Base-by-base conservation (phyloP, 1,140 invertebrate genomes). In the Leguminivora glycinivorella region DNA sequence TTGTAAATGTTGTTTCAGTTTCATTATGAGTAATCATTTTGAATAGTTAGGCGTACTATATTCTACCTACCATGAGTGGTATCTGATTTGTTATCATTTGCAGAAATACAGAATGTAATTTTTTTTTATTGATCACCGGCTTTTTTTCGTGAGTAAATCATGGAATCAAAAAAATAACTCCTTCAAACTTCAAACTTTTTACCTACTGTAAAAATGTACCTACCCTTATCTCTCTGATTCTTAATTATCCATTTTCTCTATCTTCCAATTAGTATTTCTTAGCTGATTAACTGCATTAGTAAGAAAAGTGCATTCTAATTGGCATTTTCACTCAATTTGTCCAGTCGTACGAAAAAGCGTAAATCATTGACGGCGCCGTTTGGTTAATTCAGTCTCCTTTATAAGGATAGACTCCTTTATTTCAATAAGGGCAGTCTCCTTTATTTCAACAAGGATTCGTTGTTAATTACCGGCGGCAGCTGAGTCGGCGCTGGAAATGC, bases 361-460 rank as follows among this genome's bases (percentile, higher is more conserved):
- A 63, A 29, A n/a, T 63, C 26, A 29, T 29, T 7, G 58, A 80
- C 80, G 77, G 79, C 77, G 71, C 69, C 80, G 26, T 43, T 31
- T 31, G 74, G 81, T 87, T 85, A 88, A 89, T 85, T 82, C 81
- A 87, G 82, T 85, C 82, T 81, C 72, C 72, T 83, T 86, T 72
- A 88, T 88, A 86, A 85, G 72, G 86, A 72, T 78, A 81, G 80
- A 75, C 75, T n/a, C n/a, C n/a, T 83, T 86, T 72, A 81, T 83
- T 82, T 85, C 83, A 88, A 88, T 88, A 86, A 85, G 72, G 86
- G 74, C 79, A 81, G 80, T 74, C 75, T n/a, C n/a, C n/a, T n/a
- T n/a, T 71, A 81, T 83, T 82, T 85, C 83, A 87, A 88, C 87
- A 86, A 85, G 71, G 86, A 85, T 83, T 88, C 78, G 78, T 88